A percentile compares a stretch with the other conserved stretches of the same genome.
These are phyloP conservation scores for Macrosteles quadrilineatus DNA, from an alignment of 1,140 invertebrate species.

Conservation along the genomic window DNA sequence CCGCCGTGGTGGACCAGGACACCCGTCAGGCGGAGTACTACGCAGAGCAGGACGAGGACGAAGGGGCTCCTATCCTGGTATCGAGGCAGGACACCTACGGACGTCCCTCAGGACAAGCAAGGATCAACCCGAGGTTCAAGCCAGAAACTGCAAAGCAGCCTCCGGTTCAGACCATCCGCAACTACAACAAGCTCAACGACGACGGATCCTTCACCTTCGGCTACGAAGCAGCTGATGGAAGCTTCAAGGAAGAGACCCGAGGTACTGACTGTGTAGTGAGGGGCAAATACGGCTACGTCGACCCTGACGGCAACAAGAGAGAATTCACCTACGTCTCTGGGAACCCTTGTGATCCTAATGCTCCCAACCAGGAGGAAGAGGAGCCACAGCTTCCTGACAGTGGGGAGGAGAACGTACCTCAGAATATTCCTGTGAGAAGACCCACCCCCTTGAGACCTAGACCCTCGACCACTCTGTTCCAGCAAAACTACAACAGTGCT, in stretches of 20 bases:
- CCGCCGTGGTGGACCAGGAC: constrained; percentile 41
- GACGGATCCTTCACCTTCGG: constrained; percentile 86
- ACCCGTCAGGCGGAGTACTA: constrained; percentile 45
- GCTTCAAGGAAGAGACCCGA: constrained; percentile 84
- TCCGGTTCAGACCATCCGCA: constrained; percentile 75
- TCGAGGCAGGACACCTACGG: constrained; percentile 40
- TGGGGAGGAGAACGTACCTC: constrained; percentile 47
- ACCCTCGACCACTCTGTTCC: constrained; percentile 46
- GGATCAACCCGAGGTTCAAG: constrained; percentile 32
- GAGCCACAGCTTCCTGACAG: constrained; percentile 50
- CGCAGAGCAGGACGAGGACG: constrained; percentile 49
- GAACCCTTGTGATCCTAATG: constrained; percentile 85
- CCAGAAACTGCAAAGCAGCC: constrained; percentile 62
- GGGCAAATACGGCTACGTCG: constrained; percentile 87
- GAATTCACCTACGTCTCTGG: constrained; percentile 90
- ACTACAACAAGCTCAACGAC: constrained; percentile 80
- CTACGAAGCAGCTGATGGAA: constrained; percentile 86
- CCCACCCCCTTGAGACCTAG: constrained; percentile 12
- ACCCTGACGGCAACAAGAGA: constrained; percentile 83
- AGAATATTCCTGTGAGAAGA: constrained; percentile 11
- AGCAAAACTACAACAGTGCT: constrained; percentile 46
- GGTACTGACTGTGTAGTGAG: constrained; percentile 84
- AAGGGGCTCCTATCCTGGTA: constrained; percentile 37
- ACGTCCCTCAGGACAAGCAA: constrained; percentile 36
- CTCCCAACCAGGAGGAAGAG: constrained; percentile 65